Base-by-base conservation (phyloP, 1,140 invertebrate genomes). In the Zaprionus capensis region DNA sequence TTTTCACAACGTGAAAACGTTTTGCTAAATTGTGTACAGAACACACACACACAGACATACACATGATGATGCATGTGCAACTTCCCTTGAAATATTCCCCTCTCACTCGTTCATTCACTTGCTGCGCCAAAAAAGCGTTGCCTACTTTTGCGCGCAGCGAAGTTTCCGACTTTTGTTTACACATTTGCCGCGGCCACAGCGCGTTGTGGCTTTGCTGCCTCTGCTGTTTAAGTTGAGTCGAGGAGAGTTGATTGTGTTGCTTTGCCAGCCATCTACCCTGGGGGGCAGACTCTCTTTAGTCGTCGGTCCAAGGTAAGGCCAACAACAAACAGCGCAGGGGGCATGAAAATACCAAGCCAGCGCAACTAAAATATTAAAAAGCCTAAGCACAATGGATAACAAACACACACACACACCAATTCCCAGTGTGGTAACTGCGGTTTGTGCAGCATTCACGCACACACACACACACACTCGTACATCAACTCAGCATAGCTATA, bases 321-420 rank as follows among this genome's bases (percentile, higher is more conserved):
- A 51, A 55, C 59, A 49, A 57, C 53, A 57, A 67, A 67, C 53
- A 67, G 38, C 28, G 53, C 55, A 44, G 36, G 36, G 36, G 34
- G 62, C 69, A 66, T 66, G 63, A 74, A 65, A 55, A 72, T 61
- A 78, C 59, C 72, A 88, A 63, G 74, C 78, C 46, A 51, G 6
- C 46, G 46, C 11, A 78, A 63, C 71, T 87, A 84, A 88, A 88
- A 87, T 88, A 87, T 88, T 87, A 88, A 87, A 46, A 87, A 78
- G 85, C 68, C 84, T 84, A 81, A 87, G 84, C 78, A 84, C 81
- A 87, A 87, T 78, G 84, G 70, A 69, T 84, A 79, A 84, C 78
- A 87, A 38, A 38, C 41, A 46, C 31, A 31, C 31, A 31, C 31
- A 34, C 31, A 34, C 31, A 11, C 84, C 84, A 87, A 88, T 83